A percentile compares a stretch with the other conserved stretches of the same genome.
Evolutionary conservation across 2,113 vertebrate genomes (phyloP).

Genomic region (Rhinoderma darwinii): DNA sequence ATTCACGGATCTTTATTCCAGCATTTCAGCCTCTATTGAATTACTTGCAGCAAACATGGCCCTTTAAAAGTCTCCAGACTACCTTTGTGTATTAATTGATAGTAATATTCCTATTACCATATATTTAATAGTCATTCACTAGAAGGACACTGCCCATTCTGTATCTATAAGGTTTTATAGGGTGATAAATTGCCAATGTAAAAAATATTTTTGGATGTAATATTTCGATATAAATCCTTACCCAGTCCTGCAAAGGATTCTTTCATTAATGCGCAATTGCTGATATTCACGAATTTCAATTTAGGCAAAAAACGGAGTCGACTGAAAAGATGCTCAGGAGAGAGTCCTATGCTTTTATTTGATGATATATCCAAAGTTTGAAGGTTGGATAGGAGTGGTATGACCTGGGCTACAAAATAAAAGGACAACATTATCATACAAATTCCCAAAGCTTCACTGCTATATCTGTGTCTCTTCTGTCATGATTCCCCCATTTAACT

Average conservation of each 20-base stretch:
- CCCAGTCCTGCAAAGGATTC: constrained; percentile 79
- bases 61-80: too few species aligned
- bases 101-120: too few species aligned
- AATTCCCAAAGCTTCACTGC: not conserved
- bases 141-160: too few species aligned
- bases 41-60: too few species aligned
- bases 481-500: constrained; percentile 48
- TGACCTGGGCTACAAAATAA: constrained; percentile 79
- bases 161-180: not conserved
- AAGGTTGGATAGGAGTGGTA: constrained; percentile 81
- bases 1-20: not conserved
- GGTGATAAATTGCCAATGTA: not conserved
- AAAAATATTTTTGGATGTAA: not conserved
- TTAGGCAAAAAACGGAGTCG: constrained; percentile 77
- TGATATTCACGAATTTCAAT: constrained; percentile 76
- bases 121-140: too few species aligned
- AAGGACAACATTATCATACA: constrained; percentile 27
- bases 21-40: not conserved
- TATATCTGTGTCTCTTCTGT: constrained; percentile 24
- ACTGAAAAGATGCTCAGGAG: constrained; percentile 74
- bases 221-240: constrained; percentile 63
- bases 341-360: constrained; percentile 78
- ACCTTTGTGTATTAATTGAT: too few species aligned
- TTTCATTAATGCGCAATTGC: constrained; percentile 76
- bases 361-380: constrained; percentile 81